phyloP scores from a whole-genome alignment of 1,140 invertebrate genomes.

The Diorhabda sublineata region DNA sequence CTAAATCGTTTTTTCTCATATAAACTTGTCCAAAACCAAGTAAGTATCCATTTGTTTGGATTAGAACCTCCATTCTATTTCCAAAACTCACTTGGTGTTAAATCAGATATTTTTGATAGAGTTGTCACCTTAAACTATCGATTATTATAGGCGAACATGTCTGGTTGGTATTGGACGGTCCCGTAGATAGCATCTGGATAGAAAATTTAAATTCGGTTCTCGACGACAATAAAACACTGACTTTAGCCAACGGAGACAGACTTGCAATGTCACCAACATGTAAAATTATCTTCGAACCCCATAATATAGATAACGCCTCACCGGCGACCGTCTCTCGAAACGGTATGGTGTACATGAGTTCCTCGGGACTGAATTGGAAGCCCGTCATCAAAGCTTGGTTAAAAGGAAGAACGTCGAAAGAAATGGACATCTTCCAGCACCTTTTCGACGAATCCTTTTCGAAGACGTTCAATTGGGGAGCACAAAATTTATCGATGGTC shows the following conservation, averaged over 20 bases:
- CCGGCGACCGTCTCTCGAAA: conserved; percentile 93
- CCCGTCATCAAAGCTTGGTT: conserved; percentile 82
- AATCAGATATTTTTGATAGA: too few relatives aligned
- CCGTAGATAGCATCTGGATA: conserved; percentile 96
- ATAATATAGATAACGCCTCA: conserved; percentile 95
- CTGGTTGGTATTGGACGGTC: conserved; percentile 92
- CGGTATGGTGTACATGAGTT: conserved; percentile 98
- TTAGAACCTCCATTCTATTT: too few relatives aligned
- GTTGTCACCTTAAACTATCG: not conserved
- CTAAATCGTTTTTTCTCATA: too few relatives aligned
- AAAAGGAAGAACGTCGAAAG: conserved; percentile 65
- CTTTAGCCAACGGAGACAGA: conserved; percentile 90
- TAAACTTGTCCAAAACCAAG: too few relatives aligned
- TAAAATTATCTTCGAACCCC: conserved; percentile 95
- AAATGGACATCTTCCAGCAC: conserved; percentile 70
- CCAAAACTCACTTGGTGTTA: too few relatives aligned
- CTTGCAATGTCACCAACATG: conserved; percentile 87
- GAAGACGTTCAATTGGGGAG: conserved; percentile 73
- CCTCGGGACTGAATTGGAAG: conserved; percentile 87
- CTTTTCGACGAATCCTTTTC: conserved; percentile 80
- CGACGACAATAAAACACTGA: conserved; percentile 92
- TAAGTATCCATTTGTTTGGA: too few relatives aligned
- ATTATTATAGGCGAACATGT: conserved; percentile 61
- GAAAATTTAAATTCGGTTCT: conserved; percentile 95
- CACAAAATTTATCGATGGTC: conserved; percentile 74